A percentile compares a stretch with the other conserved stretches of the same genome.
These are phyloP conservation scores for fruit fly (Drosophila melanogaster) DNA, from an alignment of 1,140 invertebrate genomes.

Conservation along the genomic window Release_6_plus_ISO1_MT NT_033777.3:27849501-27850000, in stretches of 20 bases:
- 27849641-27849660: slow-evolving; percentile 80
- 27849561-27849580: slow-evolving; percentile 75
- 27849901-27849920: slow-evolving; percentile 75
- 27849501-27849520: slow-evolving; percentile 45
- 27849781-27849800: slow-evolving; percentile 24
- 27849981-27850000: slow-evolving; percentile 48
- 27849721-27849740: slow-evolving; percentile 15
- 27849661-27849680: slow-evolving; percentile 72
- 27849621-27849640: slow-evolving; percentile 28
- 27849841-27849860: slow-evolving; percentile 31
- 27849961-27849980: slow-evolving; percentile 5
- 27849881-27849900: slow-evolving; percentile 73
- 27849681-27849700: slow-evolving; percentile 61
- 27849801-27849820: neutral
- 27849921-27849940: slow-evolving; percentile 14
- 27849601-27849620: slow-evolving; percentile 10
- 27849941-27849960: slow-evolving; percentile 16
- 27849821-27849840: neutral
- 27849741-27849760: slow-evolving; percentile 75
- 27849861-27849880: slow-evolving; percentile 74
- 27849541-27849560: slow-evolving; percentile 79
- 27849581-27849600: slow-evolving; percentile 72
- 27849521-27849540: slow-evolving; percentile 26
- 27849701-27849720: slow-evolving; percentile 12
- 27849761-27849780: slow-evolving; percentile 80